Evolutionary conservation across 2,113 vertebrate genomes (phyloP).

Genomic region (Pollimyrus isidori): DNA sequence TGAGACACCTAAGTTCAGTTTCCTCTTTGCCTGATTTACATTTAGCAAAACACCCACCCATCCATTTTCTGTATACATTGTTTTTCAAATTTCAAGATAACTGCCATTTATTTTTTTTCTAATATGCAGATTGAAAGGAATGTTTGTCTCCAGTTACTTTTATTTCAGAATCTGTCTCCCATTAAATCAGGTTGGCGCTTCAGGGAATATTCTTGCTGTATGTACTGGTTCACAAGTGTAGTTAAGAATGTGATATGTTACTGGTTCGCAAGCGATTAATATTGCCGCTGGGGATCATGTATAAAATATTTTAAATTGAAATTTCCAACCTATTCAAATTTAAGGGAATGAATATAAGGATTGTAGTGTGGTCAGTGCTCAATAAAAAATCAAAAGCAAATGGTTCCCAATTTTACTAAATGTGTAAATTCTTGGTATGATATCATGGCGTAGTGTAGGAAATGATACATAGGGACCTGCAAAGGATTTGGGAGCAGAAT

Average conservation of each 20-base stretch:
- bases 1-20: background rate
- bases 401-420: background rate
- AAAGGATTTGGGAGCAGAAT: background rate
- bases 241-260: background rate
- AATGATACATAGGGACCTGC: background rate
- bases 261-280: background rate
- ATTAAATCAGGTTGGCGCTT: background rate
- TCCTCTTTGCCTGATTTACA: background rate
- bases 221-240: background rate
- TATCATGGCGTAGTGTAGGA: background rate
- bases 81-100: background rate
- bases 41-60: background rate
- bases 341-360: background rate
- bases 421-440: background rate
- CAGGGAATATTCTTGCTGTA: background rate
- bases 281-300: background rate
- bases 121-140: background rate
- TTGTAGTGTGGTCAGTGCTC: background rate
- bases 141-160: background rate
- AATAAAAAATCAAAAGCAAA: background rate
- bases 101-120: background rate
- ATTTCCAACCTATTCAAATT: background rate
- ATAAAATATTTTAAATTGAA: background rate
- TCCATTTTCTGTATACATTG: background rate
- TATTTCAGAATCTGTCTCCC: background rate